Base-by-base conservation (phyloP, 2,797 vertebrate species). In the Chromis chromis region DNA sequence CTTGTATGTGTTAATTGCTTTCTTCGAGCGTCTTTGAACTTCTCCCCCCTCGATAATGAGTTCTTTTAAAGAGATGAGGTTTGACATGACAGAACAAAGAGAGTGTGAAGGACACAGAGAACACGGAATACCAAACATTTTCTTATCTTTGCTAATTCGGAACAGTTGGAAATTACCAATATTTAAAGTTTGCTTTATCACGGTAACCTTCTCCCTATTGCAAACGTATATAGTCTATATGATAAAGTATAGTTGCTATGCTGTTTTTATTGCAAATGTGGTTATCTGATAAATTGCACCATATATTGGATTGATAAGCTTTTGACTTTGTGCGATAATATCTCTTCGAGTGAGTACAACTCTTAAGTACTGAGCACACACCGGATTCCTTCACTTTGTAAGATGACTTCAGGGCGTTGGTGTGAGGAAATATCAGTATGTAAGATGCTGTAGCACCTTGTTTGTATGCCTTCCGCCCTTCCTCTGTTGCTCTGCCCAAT, bases 1-100 rank as follows among this genome's bases (percentile, higher is more conserved):
- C 85, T 88, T 42, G 59, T 78, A 78, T 74, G 83, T 81, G 80
- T 89, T 92, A 92, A 93, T 91, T 91, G 82, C 87, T 90, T 90
- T 92, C 83, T 88, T 90, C 56, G 14, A 87, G 88, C 42, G 61
- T 89, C 84, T 91, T 90, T 92, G 80, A 92, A 91, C 85, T 76
- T 80, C 79, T 82, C 84, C 80, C 78, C 86, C 86, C 85, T 72
- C n/a, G 59, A 88, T 93, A 89, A 92, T 92, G 86, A 87, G 72
- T 90, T 90, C 27, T 86, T 88, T 88, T 83, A 83, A 86, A 78
- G 65, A 88, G 81, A 88, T 81, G 83, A 90, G 74, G 76, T 91
- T 88, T 82, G 86, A 93, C 91, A 79, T 83, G 87, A 90, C 65
- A 55, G 80, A 88, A 90, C 83, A 90, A 88, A 86, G 86, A 70